Percentiles rank a stretch among this genome's conserved stretches.
These are phyloP conservation scores for Chloroclystis v-ata DNA, from an alignment of 2,888 invertebrate genomes.

Conservation along the genomic window DNA sequence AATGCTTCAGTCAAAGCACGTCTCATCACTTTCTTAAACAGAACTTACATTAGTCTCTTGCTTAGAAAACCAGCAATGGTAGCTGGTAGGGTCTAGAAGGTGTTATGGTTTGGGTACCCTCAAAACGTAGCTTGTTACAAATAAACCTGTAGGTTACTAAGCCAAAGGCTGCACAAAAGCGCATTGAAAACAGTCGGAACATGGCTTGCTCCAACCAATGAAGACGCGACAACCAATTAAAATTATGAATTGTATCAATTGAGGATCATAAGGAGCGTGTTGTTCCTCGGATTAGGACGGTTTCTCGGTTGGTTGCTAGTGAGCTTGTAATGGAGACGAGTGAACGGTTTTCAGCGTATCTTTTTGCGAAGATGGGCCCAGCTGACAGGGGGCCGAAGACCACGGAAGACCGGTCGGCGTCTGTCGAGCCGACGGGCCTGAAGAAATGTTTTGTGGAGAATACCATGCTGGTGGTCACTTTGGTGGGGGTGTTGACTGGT, in stretches of 20 bases:
- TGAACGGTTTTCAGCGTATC: slow-evolving; percentile 86
- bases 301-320: slow-evolving; percentile 36
- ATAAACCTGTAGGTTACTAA: slow-evolving; percentile 34
- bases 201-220: slow-evolving; percentile 8
- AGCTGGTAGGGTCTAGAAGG: neutral
- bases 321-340: slow-evolving; percentile 79
- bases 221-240: slow-evolving; percentile 5
- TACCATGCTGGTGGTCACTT: slow-evolving; percentile 86
- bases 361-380: slow-evolving; percentile 88
- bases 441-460: slow-evolving; percentile 86
- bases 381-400: slow-evolving; percentile 79
- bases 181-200: slow-evolving; percentile 17
- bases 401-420: slow-evolving; percentile 80
- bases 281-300: slow-evolving; percentile 4
- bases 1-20: neutral
- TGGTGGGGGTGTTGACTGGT: slow-evolving; percentile 87
- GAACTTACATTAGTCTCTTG: neutral
- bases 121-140: slow-evolving; percentile 18
- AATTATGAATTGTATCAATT: slow-evolving; percentile 10
- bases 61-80: slow-evolving; percentile 25
- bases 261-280: neutral
- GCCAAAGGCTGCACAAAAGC: slow-evolving; percentile 11
- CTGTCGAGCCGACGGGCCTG: slow-evolving; percentile 81
- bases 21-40: slow-evolving; percentile 32
- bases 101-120: slow-evolving; percentile 2